Evolutionary conservation across 2,888 invertebrate species (phyloP), one percentile per base, ranked within the genome.

Genomic region (Protula sp.): DNA sequence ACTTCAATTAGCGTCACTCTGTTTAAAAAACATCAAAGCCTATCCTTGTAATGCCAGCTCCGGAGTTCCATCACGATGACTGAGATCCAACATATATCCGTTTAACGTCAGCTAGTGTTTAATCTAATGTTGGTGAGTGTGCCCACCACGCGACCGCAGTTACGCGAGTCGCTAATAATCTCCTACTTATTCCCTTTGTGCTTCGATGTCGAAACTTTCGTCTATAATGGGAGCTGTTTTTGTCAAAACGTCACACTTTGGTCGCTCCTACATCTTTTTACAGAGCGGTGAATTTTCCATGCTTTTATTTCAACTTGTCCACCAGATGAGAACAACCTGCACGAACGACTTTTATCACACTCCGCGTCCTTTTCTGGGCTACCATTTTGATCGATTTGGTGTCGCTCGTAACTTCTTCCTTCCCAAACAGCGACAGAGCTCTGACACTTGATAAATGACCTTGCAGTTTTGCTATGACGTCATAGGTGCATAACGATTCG

Each of bases 281-380:
- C 38, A 19, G 9, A 14, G 19, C 19, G 9, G 38, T 38, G 19
- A 19, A 38, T 19, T 14, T 67, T 81, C 84, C 88, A 89, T 1
- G 88, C 80, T 74, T 89, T 88, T 52, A 93, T 84, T 74, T 93
- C 91, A 0, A 90, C 90, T 72, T 93, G 84, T 0, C 92, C 92
- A 0, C 94, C 94, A 2, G 86, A 91, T 24, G 91, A 87, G 74
- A 90, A 85, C 26, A 91, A 70, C 45, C 88, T 72, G 85, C 19
- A 5, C 9, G 38, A 38, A 38, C 19, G 9, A 38, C 9, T 19
- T 19, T 38, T 38, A 9, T 19, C 19, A n/a, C n/a, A n/a, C 24
- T 50, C 50, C 5, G 22, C 50, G 24, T 9, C 24, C 4, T 26
- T 9, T 9, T 50, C 24, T 19, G 5, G 5, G 24, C 14, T 19